phyloP scores from a whole-genome alignment of 1,140 invertebrate genomes.

The Achroia grisella region DNA sequence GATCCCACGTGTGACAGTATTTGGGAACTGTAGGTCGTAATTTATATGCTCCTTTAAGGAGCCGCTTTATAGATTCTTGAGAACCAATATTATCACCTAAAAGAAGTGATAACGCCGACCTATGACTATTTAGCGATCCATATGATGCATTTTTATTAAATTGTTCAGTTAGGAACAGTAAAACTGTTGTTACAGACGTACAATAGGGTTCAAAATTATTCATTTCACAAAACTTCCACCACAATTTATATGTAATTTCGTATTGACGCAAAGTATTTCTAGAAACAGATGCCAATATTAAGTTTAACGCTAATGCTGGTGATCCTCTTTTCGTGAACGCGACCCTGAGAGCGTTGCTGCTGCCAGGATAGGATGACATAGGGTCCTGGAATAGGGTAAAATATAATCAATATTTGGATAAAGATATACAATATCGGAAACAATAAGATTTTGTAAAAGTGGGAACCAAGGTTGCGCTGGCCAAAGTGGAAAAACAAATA shows the following conservation, averaged over 20 bases:
- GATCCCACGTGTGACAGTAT: conserved; percentile 29
- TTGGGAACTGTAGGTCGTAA: conserved; percentile 16
- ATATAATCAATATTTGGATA: not conserved
- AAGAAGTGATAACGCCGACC: not conserved
- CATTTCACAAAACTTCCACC: conserved; percentile 1
- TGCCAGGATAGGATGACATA: not conserved
- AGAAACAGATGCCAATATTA: conserved; percentile 1
- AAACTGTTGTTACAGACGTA: not conserved
- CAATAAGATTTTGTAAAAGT: not conserved
- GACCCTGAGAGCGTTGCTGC: not conserved
- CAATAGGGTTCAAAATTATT: not conserved
- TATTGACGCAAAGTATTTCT: not conserved
- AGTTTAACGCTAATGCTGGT: not conserved
- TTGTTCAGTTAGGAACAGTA: not conserved
- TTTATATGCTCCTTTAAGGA: conserved; percentile 27
- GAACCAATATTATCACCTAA: not conserved
- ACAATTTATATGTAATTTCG: not conserved
- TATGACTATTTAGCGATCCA: not conserved
- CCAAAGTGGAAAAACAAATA: not conserved
- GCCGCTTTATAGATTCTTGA: not conserved
- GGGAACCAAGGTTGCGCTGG: conserved; percentile 1
- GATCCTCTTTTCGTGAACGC: not conserved
- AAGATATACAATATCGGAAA: not conserved
- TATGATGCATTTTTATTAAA: conserved; percentile 1
- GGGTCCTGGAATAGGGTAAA: too few species aligned